Evolutionary conservation across 2,888 invertebrate species (phyloP), one percentile per base, ranked within the genome.

Genomic region (Brenthis ino): DNA sequence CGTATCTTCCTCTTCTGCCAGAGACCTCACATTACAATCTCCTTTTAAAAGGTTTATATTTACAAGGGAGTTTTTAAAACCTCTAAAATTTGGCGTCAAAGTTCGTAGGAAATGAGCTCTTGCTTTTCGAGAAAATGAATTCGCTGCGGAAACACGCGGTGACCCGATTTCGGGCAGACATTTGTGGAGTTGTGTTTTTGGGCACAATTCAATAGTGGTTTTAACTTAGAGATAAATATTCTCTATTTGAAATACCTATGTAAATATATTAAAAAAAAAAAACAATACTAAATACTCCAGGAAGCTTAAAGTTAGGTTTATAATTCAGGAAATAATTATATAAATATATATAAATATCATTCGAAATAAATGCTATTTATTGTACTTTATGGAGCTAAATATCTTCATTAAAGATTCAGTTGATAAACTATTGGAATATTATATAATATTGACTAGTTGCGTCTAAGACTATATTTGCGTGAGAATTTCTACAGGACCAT

Each of bases 81-180:
- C 5, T 16, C 51, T 12, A 37, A 63, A 63, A 20, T 63, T 63
- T 63, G 63, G 63, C 63, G 37, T 63, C 53, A 53, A 66, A 66
- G 43, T 66, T 58, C 13, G 66, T 58, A 28, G 51, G 47, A 60
- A 66, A 66, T 66, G 58, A 66, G 57, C 43, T 54, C 28, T 60
- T 58, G 47, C 51, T 54, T 65, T 58, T 16, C 53, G 54, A 60
- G 66, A 61, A 61, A 61, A 66, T 60, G 58, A 47, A 60, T 66
- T 66, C 66, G 58, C 54, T 54, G 58, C 54, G 66, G 66, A 58
- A 54, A 66, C 58, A 48, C 54, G 13, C 48, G 65, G 53, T 66
- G 66, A 60, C 66, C 66, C 47, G 58, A 60, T 66, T 66, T 33
- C 53, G 20, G 37, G 37, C 13, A 57, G 33, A 47, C 16, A 37